phyloP scores from a whole-genome alignment of 1,140 invertebrate genomes.

The Dufourea novaeangliae region DNA sequence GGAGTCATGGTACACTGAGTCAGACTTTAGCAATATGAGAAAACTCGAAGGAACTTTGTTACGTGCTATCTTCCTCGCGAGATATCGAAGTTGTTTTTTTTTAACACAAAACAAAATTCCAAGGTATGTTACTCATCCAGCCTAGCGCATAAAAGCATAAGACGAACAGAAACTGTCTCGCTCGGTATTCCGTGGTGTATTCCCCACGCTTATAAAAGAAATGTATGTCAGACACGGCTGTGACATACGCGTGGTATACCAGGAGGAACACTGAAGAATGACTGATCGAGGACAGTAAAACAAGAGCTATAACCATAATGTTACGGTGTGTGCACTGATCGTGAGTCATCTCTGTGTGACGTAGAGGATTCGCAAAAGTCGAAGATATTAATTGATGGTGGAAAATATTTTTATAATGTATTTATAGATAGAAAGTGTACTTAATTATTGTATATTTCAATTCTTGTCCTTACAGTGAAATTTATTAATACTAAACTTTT shows the following conservation, averaged over 20 bases:
- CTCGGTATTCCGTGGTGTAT: neutral
- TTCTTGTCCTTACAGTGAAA: no score
- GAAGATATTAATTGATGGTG: neutral
- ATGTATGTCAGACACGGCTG: neutral
- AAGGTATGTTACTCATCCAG: neutral
- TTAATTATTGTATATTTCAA: no score
- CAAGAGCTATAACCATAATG: neutral
- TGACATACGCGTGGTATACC: neutral
- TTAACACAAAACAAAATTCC: no score
- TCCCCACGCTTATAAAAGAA: neutral
- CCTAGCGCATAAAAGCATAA: neutral
- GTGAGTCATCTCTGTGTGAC: no score
- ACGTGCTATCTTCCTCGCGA: neutral
- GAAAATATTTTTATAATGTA: neutral
- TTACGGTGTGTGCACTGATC: neutral
- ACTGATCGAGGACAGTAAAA: constrained; percentile 22
- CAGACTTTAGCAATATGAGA: constrained; percentile 39
- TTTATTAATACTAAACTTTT: no score
- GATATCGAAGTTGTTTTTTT: neutral
- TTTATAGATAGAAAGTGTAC: no score
- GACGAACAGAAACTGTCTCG: neutral
- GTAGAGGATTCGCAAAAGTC: neutral
- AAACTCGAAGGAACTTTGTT: constrained; percentile 33
- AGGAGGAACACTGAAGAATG: constrained; percentile 6
- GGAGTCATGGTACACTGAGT: constrained; percentile 58